Percentiles rank a stretch among this genome's conserved stretches.
Conservation (phyloP, 2,797 vertebrate genomes). For the Lagorchestes hirsutus region DNA sequence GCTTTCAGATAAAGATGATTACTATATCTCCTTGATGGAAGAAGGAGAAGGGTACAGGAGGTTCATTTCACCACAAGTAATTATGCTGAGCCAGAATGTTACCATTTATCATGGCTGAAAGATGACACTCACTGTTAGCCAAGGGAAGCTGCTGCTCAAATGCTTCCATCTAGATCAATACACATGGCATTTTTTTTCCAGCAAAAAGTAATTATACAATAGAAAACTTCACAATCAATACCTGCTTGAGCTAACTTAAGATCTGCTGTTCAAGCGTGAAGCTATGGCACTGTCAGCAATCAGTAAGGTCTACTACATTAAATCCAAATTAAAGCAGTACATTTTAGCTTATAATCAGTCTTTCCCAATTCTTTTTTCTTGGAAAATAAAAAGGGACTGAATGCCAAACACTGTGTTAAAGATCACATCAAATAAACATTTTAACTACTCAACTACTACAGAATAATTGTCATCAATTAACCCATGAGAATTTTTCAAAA, state of each 20-base stretch:
- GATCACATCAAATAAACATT: constrained; percentile 41
- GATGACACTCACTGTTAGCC: constrained; percentile 95
- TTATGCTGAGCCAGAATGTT: constrained; percentile 91
- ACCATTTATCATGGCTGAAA: constrained; percentile 95
- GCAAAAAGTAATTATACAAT: constrained; percentile 97
- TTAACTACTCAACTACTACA: constrained; percentile 3
- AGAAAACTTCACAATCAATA: constrained; percentile 97
- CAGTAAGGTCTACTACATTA: constrained; percentile 78
- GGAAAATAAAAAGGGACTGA: constrained; percentile 57
- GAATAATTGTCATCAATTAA: constrained; percentile 40
- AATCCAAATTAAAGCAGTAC: constrained; percentile 76
- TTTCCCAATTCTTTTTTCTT: constrained; percentile 58
- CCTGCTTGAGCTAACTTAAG: constrained; percentile 89
- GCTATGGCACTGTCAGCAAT: constrained; percentile 85
- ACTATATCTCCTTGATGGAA: constrained; percentile 75
- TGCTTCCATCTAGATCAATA: constrained; percentile 94
- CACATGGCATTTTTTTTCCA: constrained; percentile 88
- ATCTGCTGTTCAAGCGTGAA: constrained; percentile 80
- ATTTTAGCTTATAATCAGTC: constrained; percentile 8
- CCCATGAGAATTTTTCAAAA: constrained; percentile 63
- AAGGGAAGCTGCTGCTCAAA: constrained; percentile 94
- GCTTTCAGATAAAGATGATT: constrained; percentile 84
- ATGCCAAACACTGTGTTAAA: constrained; percentile 10
- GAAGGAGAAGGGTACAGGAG: constrained; percentile 83
- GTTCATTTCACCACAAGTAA: constrained; percentile 96